Evolutionary conservation across 64 coral and sea anemone genomes (phyloP).

Genomic region (Actinia tenebrosa): DNA sequence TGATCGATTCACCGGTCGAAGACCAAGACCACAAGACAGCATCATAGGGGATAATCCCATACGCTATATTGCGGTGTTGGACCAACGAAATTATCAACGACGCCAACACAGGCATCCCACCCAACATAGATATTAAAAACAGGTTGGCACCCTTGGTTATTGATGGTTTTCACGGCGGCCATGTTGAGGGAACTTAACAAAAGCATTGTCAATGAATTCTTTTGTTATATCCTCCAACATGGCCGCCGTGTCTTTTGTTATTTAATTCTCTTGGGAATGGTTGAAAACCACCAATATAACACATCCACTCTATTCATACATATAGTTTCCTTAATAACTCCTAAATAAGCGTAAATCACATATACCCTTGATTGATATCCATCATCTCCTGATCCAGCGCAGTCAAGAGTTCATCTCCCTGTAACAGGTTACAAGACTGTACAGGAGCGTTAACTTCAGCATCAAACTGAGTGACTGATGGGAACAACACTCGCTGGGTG

Average conservation of each 20-base stretch:
- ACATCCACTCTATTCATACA: neutral
- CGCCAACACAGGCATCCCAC: neutral
- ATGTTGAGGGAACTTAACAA: no score
- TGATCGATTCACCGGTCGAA: neutral
- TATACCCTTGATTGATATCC: constrained; percentile 6
- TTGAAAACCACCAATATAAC: neutral
- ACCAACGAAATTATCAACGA: neutral
- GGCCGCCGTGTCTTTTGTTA: no score
- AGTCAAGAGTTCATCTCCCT: constrained; percentile 62
- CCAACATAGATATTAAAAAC: neutral
- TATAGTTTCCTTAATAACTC: neutral
- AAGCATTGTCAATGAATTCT: no score
- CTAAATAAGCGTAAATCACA: neutral
- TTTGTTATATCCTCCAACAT: no score
- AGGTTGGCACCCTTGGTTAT: neutral
- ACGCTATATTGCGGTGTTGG: no score
- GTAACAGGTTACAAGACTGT: constrained; percentile 48
- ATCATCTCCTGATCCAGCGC: constrained; percentile 54
- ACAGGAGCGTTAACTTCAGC: constrained; percentile 81
- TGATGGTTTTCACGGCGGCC: no score
- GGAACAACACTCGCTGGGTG: constrained; percentile 36
- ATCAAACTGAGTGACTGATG: constrained; percentile 44
- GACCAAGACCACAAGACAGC: no score
- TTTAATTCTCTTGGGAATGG: no score
- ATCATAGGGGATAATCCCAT: no score